These are phyloP conservation scores for Drosophila nigromelanica DNA, from an alignment of 1,140 invertebrate species.

Conservation along the genomic window DNA sequence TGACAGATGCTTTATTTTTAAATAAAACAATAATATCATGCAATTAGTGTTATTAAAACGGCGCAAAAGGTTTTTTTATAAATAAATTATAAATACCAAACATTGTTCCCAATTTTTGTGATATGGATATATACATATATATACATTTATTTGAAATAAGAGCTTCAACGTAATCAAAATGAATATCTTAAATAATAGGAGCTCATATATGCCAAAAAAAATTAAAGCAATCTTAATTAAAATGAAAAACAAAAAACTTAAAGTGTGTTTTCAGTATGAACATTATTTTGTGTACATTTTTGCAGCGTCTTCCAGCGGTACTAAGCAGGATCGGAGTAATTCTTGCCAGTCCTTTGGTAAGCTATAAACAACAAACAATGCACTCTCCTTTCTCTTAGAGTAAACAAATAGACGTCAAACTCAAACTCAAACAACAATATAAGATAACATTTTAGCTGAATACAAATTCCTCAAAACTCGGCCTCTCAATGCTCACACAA, in stretches of 20 bases:
- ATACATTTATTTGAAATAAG: conserved; percentile 45
- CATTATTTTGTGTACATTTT: conserved; percentile 85
- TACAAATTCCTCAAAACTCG: conserved; percentile 10
- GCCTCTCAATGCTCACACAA: conserved; percentile 4
- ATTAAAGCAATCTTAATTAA: conserved; percentile 35
- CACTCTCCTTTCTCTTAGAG: conserved; percentile 36
- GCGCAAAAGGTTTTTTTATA: background rate
- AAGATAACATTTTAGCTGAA: background rate
- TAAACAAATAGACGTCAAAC: background rate
- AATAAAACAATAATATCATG: background rate
- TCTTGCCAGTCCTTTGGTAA: conserved; percentile 96
- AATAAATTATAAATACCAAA: conserved; percentile 50
- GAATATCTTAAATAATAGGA: conserved; percentile 37
- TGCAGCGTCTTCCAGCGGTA: conserved; percentile 95
- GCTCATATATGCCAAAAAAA: conserved; percentile 51
- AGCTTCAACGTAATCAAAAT: conserved; percentile 20
- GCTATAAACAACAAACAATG: conserved; percentile 85
- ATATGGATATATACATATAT: no score
- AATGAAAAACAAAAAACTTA: conserved; percentile 65
- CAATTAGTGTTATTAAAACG: background rate
- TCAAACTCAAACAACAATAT: conserved; percentile 1
- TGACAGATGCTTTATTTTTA: no score
- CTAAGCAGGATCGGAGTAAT: conserved; percentile 96
- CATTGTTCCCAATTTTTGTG: conserved; percentile 84
- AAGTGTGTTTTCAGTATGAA: conserved; percentile 84